A percentile compares a stretch with the other conserved stretches of the same genome.
These are phyloP conservation scores for Sebastes hubbsi DNA, from an alignment of 2,797 vertebrate genomes.

Conservation along the genomic window DNA sequence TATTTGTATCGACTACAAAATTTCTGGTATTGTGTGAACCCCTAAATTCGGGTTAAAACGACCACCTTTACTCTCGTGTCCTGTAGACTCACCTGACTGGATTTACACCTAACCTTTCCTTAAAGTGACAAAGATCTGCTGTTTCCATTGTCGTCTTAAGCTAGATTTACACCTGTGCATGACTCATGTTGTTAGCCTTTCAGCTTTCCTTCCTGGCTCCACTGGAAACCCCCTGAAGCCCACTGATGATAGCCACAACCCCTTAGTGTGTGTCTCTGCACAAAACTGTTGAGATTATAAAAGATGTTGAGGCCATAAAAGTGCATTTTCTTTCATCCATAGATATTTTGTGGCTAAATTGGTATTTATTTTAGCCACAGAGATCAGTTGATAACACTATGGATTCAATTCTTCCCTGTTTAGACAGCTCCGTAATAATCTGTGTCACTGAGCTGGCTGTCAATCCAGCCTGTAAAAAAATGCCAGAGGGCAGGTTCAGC, in stretches of 20 bases:
- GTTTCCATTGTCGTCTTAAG: slow-evolving; percentile 22
- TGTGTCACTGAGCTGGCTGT: slow-evolving; percentile 31
- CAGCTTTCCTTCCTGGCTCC: slow-evolving; percentile 16
- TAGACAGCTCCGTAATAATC: slow-evolving; percentile 14
- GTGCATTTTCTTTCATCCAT: background rate
- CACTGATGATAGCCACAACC: background rate
- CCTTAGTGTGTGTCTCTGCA: background rate
- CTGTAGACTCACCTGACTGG: background rate
- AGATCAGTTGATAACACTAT: background rate
- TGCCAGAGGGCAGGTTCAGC: background rate
- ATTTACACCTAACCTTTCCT: background rate
- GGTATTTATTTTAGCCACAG: background rate
- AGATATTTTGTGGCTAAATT: background rate
- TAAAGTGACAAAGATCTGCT: slow-evolving; percentile 15
- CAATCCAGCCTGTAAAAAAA: slow-evolving; percentile 25
- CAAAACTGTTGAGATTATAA: background rate
- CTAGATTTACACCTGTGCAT: slow-evolving; percentile 28
- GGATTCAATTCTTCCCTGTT: slow-evolving; percentile 2
- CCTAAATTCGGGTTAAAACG: background rate
- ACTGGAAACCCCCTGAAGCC: slow-evolving; percentile 27
- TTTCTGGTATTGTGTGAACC: too few species aligned
- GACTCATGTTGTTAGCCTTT: slow-evolving; percentile 5
- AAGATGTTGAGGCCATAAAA: background rate
- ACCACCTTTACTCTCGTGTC: background rate
- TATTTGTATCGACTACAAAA: too few species aligned